These are phyloP conservation scores for Mycetomoellerius zeteki DNA, from an alignment of 1,140 invertebrate species.

Conservation along the genomic window DNA sequence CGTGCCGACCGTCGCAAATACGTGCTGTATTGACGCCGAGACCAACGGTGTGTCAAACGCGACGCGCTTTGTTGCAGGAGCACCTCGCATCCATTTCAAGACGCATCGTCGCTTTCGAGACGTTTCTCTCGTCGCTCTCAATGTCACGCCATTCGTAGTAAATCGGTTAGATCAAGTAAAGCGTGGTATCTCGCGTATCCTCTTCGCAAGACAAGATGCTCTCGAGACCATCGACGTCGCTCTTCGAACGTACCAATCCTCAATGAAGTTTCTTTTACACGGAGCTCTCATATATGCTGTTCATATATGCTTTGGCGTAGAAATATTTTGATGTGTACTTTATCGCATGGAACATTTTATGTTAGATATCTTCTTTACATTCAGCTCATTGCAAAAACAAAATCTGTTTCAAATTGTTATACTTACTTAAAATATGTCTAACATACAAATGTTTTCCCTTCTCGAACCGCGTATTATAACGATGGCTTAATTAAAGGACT, in stretches of 20 bases:
- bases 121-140: conserved; percentile 12
- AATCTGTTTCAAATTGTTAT: background rate
- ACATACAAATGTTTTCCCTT: background rate
- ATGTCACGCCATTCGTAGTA: conserved; percentile 30
- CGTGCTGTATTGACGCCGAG: conserved; percentile 7
- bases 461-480: background rate
- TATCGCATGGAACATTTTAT: background rate
- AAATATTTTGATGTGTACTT: conserved; percentile 15
- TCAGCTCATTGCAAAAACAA: background rate
- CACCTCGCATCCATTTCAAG: conserved; percentile 45
- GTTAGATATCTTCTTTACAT: background rate
- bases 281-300: conserved; percentile 4
- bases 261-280: conserved; percentile 25
- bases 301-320: background rate
- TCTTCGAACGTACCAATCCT: conserved; percentile 32
- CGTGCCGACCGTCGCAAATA: conserved; percentile 21
- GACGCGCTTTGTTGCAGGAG: background rate
- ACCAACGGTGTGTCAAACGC: conserved; percentile 1
- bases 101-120: conserved; percentile 16
- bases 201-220: conserved; percentile 33
- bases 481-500: background rate
- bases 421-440: background rate
- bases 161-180: conserved; percentile 51
- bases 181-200: conserved; percentile 42
- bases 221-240: conserved; percentile 33